A percentile compares a stretch with the other conserved stretches of the same genome.
Conservation (phyloP, 2,113 vertebrate genomes). For the Todiramphus chloris region DNA sequence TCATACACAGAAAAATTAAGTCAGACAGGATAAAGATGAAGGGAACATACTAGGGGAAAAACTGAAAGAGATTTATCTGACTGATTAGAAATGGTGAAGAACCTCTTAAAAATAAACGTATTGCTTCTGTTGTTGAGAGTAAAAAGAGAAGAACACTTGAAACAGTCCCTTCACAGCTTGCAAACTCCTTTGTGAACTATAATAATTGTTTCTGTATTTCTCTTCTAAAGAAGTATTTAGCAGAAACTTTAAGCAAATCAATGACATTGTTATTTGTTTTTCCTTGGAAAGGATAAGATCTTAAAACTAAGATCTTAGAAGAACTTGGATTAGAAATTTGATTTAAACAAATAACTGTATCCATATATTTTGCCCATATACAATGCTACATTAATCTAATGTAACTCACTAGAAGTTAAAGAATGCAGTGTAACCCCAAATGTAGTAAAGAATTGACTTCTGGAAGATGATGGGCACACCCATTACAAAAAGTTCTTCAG, state of each 20-base stretch:
- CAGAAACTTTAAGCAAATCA: conserved; percentile 23
- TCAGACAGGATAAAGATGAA: background rate
- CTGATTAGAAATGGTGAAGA: conserved; percentile 30
- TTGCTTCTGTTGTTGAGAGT: background rate
- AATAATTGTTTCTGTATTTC: conserved; percentile 31
- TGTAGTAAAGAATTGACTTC: background rate
- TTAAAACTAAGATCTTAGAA: background rate
- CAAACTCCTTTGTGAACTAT: conserved; percentile 1
- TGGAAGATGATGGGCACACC: background rate
- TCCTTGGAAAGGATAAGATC: background rate
- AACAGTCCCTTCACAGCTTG: background rate
- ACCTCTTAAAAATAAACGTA: conserved; percentile 10
- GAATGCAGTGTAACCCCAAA: background rate
- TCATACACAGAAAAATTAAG: background rate
- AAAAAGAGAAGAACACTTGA: background rate
- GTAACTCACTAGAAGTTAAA: background rate
- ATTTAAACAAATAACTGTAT: background rate
- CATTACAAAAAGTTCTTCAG: background rate
- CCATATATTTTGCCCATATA: background rate
- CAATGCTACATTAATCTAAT: background rate
- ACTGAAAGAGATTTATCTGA: conserved; percentile 9
- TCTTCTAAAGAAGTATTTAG: background rate
- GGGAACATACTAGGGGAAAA: background rate
- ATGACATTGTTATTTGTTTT: background rate
- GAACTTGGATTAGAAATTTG: background rate